Conservation (phyloP, 2,797 vertebrate species). For the Rhinogobio ventralis region DNA sequence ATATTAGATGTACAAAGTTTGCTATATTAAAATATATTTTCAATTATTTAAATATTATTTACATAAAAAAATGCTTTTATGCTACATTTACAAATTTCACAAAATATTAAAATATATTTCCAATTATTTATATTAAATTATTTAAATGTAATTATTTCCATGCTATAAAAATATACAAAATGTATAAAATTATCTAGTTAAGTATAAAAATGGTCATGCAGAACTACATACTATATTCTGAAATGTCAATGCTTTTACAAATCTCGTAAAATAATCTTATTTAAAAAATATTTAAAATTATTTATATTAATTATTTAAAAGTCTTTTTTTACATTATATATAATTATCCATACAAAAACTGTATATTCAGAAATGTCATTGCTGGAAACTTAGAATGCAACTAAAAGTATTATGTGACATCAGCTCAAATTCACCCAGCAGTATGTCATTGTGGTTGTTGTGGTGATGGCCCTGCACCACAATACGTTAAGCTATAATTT, state of each 20-base stretch:
- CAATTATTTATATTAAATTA: not conserved
- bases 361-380: not conserved
- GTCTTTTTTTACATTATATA: not conserved
- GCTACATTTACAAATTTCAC: not conserved
- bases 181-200: not conserved
- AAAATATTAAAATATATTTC: not conserved
- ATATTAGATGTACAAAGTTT: not conserved
- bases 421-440: slow-evolving; percentile 10
- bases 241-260: not conserved
- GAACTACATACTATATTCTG: too few species aligned
- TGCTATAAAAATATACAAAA: too few species aligned
- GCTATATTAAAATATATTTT: not conserved
- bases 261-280: not conserved
- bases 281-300: not conserved
- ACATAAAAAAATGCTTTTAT: not conserved
- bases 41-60: not conserved
- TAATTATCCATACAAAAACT: not conserved
- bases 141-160: not conserved
- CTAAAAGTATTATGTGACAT: slow-evolving; percentile 7
- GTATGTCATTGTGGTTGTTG: slow-evolving; percentile 28
- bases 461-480: slow-evolving; percentile 14
- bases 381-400: not conserved
- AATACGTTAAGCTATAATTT: slow-evolving; percentile 26
- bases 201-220: not conserved
- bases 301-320: not conserved